These are phyloP conservation scores for Euphysa ruthae DNA, from an alignment of 30 jellyfish, hydroid and myxozoan genomes.

Conservation along the genomic window DNA sequence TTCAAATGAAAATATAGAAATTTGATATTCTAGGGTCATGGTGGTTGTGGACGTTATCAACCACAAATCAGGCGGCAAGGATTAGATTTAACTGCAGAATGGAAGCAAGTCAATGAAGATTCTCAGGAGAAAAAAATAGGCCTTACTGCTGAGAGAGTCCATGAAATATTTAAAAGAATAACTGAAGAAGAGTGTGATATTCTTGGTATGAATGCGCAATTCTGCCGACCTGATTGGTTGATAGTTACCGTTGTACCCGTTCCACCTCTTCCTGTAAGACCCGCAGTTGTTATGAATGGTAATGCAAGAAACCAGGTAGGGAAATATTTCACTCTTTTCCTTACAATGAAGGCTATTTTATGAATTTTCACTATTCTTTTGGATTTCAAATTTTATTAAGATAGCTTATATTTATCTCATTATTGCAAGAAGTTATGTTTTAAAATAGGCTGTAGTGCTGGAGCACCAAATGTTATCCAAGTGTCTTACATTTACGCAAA, in stretches of 20 bases:
- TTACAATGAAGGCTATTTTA: too few species aligned
- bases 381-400: too few species aligned
- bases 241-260: conserved; percentile 88
- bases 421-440: too few species aligned
- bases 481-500: too few species aligned
- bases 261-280: conserved; percentile 98
- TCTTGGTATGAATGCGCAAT: conserved; percentile 75
- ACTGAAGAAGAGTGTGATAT: conserved; percentile 92
- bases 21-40: conserved; percentile 58
- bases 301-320: conserved; percentile 90
- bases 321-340: too few species aligned
- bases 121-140: conserved; percentile 74
- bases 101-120: conserved; percentile 83
- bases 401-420: too few species aligned
- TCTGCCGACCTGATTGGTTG: conserved; percentile 96
- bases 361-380: too few species aligned
- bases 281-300: conserved; percentile 99
- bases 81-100: conserved; percentile 80
- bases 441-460: too few species aligned
- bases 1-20: too few species aligned
- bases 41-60: conserved; percentile 98
- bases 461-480: too few species aligned
- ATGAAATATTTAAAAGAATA: conserved; percentile 80
- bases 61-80: conserved; percentile 85
- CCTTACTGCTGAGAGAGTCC: conserved; percentile 91